phyloP scores from a whole-genome alignment of 2,113 vertebrate species.

The Pomatostomus ruficeps region DNA sequence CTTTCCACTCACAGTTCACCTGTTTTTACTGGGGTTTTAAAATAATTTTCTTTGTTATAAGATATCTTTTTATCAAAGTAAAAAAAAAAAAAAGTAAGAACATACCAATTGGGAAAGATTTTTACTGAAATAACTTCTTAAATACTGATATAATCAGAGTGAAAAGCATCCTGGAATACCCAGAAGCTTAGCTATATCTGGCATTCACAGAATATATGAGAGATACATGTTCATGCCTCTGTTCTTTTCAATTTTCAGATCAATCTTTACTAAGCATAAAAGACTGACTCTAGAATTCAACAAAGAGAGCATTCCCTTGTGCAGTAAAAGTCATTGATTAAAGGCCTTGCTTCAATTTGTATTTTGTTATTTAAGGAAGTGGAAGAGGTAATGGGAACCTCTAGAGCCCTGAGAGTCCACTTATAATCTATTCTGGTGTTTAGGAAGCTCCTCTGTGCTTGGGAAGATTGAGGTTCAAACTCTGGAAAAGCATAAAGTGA shows the following conservation, averaged over 20 bases:
- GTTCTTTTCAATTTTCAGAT: not conserved
- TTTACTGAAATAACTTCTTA: not conserved
- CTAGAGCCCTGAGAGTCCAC: not conserved
- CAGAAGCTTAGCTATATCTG: not conserved
- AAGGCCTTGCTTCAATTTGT: not conserved
- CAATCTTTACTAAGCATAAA: not conserved
- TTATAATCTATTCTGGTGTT: not conserved
- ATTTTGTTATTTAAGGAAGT: not conserved
- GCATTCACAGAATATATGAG: not conserved
- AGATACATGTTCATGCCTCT: not conserved
- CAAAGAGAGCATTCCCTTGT: not conserved
- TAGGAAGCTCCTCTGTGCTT: not conserved
- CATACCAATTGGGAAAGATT: not conserved
- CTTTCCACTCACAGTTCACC: not conserved
- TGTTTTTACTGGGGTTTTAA: accelerated
- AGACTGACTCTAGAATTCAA: not conserved
- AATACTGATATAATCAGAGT: not conserved
- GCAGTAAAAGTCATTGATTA: not conserved
- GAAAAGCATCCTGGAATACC: not conserved
- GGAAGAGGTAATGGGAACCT: not conserved
- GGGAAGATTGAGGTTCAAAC: not conserved
- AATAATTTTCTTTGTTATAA: not conserved
- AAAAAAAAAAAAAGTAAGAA: not conserved
- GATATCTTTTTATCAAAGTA: not conserved
- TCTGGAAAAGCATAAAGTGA: not conserved